Base-by-base conservation (phyloP, 2,797 vertebrate genomes). In the Typhlichthys eigenmanni region DNA sequence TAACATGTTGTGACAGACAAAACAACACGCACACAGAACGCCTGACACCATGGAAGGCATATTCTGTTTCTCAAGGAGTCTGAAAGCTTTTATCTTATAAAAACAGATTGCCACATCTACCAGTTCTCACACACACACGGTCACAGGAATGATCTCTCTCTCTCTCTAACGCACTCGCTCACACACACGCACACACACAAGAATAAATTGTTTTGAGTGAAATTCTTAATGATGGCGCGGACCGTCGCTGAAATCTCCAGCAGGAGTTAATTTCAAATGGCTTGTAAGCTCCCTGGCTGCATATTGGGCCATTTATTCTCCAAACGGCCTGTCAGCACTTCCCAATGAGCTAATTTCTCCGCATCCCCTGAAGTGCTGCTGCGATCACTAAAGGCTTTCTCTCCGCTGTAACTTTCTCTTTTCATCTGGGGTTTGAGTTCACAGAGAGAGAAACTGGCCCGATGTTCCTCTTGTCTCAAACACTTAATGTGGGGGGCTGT, bases 341-440 rank as follows among this genome's bases (percentile, higher is more conserved):
- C 47, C 63, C 52, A 59, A 75, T 69, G 62, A 62, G 63, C 48
- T 58, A 45, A 69, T 74, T 69, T 62, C 61, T 75, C 72, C 53
- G 17, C 59, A 47, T 62, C 51, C 46, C 34, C 11, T 2, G n/a
- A 54, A 62, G 54, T 55, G 68, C 72, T 62, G 72, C 59, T 55
- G 66, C 24, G 24, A 29, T 29, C 24, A 29, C 24, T 29, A 29
- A 29, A 29, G 24, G 24, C 24, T 29, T 29, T 59, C 59, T 55
- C 58, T 17, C 50, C 5, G 3, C n/a, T 13, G 51, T 19, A 34
- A 47, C 34, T 62, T 62, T 46, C 57, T 58, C 62, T 69, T 54
- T 68, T 60, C 16, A 38, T 38, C 34, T 38, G 34, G 34, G 9
- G 58, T 19, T 47, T 43, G 47, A 19, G 47, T 8, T 51, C 48